Conservation (phyloP, 2,888 invertebrate genomes). For the Stictocephala bisonia region DNA sequence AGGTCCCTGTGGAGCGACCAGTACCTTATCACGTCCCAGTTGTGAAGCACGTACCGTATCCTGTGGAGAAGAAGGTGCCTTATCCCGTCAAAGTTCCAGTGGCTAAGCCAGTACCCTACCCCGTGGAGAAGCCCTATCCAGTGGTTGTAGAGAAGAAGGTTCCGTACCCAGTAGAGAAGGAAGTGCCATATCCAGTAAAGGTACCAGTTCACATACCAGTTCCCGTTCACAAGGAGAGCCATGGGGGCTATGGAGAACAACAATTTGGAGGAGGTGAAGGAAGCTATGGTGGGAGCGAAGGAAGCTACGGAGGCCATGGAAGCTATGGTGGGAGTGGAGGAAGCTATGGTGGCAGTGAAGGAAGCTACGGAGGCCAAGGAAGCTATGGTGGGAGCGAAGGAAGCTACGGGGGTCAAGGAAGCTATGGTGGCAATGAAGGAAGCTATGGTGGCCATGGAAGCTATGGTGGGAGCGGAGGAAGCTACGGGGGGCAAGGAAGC, state of each 20-base stretch:
- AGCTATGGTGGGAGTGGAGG: no score
- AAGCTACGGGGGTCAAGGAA: no score
- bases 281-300: slow-evolving; percentile 54
- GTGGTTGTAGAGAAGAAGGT: slow-evolving; percentile 63
- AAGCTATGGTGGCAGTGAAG: no score
- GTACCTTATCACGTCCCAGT: slow-evolving; percentile 66
- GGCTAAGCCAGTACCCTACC: slow-evolving; percentile 72
- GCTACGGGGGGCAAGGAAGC: no score
- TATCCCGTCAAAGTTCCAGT: slow-evolving; percentile 78
- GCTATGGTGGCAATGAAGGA: no score
- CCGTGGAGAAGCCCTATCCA: slow-evolving; percentile 74
- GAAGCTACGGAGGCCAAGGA: no score
- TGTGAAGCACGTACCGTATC: slow-evolving; percentile 75
- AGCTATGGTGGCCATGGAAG: slow-evolving; percentile 51
- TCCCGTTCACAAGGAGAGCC: slow-evolving; percentile 75
- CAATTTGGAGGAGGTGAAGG: slow-evolving; percentile 58
- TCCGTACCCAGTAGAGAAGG: slow-evolving; percentile 81
- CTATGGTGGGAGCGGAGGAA: no score
- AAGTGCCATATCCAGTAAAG: slow-evolving; percentile 80
- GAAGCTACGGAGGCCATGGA: no score
- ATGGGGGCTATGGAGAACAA: slow-evolving; percentile 65
- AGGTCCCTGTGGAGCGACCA: slow-evolving; percentile 71
- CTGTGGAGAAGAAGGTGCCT: slow-evolving; percentile 66
- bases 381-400: no score
- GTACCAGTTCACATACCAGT: slow-evolving; percentile 74